Evolutionary conservation across 2,113 vertebrate genomes (phyloP), one percentile per base, ranked within the genome.

Genomic region (Sialia sialis): DNA sequence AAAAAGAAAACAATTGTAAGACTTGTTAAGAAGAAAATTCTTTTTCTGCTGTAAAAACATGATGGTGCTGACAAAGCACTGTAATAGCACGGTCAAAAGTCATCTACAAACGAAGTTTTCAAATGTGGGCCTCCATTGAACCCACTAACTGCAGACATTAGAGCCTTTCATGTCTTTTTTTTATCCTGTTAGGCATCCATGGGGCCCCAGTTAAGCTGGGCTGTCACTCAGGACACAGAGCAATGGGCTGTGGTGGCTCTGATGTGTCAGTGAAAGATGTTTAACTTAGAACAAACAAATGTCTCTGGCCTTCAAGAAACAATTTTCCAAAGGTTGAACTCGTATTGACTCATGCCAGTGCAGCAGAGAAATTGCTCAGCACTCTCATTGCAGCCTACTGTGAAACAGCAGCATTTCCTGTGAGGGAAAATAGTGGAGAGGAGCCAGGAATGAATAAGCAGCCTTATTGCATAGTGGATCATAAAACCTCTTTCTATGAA

Each of bases 311-410:
- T 96, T 96, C 96, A 93, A 93, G 78, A 96, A 91, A 69, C 82
- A 56, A 94, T 95, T 95, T 95, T 73, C 90, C 85, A 96, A 96
- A 96, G 95, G 92, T 79, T 96, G 94, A 85, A 85, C 74, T 91
- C 5, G 0, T 39, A 9, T 66, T 90, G 90, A 95, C 78, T 93
- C 82, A 88, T 19, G 19, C 16, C 30, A 51, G 87, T 0, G 0
- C 34, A 63, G 74, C 87, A 81, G 72, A 86, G 75, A 68, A 84
- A 63, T 75, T 4, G 20, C 60, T 82, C 29, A 39, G 56, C 4
- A 1, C 74, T 68, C 54, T 56, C 46, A 30, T 4, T 82, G 81
- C 89, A 91, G 66, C 60, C 60, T 76, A 49, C 62, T 5, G 7
- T 70, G 81, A 70, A 94, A 68, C 69, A 75, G 62, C 46, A 82